Base-by-base conservation (phyloP, 2,797 vertebrate species). In the Limnodromus scolopaceus region DNA sequence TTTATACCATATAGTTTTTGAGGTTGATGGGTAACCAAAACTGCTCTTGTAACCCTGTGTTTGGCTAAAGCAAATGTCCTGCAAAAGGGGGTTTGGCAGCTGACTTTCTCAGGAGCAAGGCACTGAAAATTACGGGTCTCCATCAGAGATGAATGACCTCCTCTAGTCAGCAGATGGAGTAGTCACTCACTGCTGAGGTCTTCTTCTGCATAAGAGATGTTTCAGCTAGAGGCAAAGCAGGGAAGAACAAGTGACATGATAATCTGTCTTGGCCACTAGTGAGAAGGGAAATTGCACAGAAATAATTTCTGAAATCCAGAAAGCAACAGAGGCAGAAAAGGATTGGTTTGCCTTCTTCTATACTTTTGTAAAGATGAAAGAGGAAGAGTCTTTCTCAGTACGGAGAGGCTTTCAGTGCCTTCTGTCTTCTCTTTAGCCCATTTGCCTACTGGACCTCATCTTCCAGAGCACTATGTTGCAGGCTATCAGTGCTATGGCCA, bases 121-220 rank as follows among this genome's bases (percentile, higher is more conserved):
- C 71, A 39, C 30, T 60, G 54, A 24, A 16, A 92, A 83, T 61
- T 38, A n/a, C n/a, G 55, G 66, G 1, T 20, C 70, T 39, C 60
- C 80, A 57, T 61, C 36, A 68, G 76, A 84, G 80, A 92, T 16
- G 23, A 92, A 92, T 63, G 83, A 71, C 65, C 46, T 88, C 69
- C 89, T 93, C 61, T 53, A 72, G 57, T 75, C 51, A 90, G 92
- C 58, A 96, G 61, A 84, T 88, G 93, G 93, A 92, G 82, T 4
- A 83, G 64, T 74, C 48, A 65, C 77, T 95, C 0, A 0, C 79
- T 85, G 43, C 22, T 64, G 72, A 91, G 68, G 48, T 87, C 22
- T 0, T 71, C 60, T 85, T 87, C 82, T 64, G 71, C 39, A 34
- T 6, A 16, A 1, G 0, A 12, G 25, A 38, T 13, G 46, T 46